These are phyloP conservation scores for Antechinus stuartii DNA, from an alignment of 2,113 vertebrate genomes.

Conservation along the genomic window DNA sequence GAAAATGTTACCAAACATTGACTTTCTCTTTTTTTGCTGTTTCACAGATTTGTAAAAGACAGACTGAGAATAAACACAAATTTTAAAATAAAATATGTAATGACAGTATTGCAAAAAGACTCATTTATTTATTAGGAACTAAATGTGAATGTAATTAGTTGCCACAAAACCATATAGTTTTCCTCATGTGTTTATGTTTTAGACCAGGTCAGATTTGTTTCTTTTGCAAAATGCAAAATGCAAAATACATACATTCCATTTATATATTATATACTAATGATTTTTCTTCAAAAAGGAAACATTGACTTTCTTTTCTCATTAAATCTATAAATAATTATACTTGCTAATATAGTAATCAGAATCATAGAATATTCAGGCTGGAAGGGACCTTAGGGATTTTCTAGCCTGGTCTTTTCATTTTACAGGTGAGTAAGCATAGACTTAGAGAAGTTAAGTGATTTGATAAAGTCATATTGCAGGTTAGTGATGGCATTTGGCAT, in stretches of 20 bases:
- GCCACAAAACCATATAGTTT: too few relatives aligned
- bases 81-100: neutral
- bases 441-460: neutral
- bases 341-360: conserved; percentile 31
- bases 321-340: conserved; percentile 53
- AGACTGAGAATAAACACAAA: conserved; percentile 29
- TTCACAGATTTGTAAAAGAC: neutral
- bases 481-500: neutral
- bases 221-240: neutral
- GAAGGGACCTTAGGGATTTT: neutral
- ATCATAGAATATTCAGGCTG: neutral
- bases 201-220: neutral
- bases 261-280: neutral
- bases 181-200: neutral
- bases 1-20: neutral
- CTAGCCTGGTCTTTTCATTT: neutral
- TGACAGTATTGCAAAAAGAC: neutral
- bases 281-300: neutral
- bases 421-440: neutral
- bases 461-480: neutral
- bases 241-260: too few relatives aligned
- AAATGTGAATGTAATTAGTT: too few relatives aligned
- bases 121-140: neutral
- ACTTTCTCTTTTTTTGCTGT: conserved; percentile 23
- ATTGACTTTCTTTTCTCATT: neutral